phyloP scores from a whole-genome alignment of 2,797 vertebrate genomes.

The Tiaroga cobitis region DNA sequence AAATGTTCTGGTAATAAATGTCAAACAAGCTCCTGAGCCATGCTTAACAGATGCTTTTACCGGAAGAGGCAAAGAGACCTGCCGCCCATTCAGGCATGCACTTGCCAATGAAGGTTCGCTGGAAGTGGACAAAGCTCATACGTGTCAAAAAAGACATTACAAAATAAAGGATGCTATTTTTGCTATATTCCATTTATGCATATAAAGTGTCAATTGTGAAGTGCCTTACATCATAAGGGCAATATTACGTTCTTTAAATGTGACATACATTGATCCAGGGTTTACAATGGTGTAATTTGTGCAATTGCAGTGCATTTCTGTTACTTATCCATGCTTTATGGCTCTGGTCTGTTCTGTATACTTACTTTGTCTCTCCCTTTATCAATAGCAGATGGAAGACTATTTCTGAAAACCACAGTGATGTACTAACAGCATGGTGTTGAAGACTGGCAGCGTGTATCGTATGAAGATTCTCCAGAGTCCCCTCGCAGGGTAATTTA shows the following conservation, averaged over 20 bases:
- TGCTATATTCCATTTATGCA: constrained; percentile 75
- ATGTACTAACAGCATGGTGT: constrained; percentile 90
- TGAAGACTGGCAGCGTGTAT: constrained; percentile 76
- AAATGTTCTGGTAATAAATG: constrained; percentile 80
- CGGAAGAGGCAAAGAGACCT: constrained; percentile 73
- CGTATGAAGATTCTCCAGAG: constrained; percentile 81
- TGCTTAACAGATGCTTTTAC: constrained; percentile 85
- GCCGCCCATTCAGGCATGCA: constrained; percentile 75
- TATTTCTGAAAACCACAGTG: constrained; percentile 99
- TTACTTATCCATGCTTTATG: background rate
- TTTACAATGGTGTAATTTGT: constrained; percentile 33
- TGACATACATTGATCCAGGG: constrained; percentile 44
- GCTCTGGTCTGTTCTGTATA: background rate
- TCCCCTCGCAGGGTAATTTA: constrained; percentile 75
- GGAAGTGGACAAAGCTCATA: constrained; percentile 82
- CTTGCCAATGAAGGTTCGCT: constrained; percentile 72
- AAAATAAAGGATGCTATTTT: constrained; percentile 77
- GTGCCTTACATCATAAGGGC: constrained; percentile 66
- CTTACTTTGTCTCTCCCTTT: constrained; percentile 51
- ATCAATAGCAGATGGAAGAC: constrained; percentile 93
- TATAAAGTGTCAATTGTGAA: constrained; percentile 75
- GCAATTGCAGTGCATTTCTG: background rate
- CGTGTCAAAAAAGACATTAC: constrained; percentile 77
- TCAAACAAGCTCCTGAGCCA: constrained; percentile 75
- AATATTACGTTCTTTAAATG: constrained; percentile 68